These are phyloP conservation scores for Camponotus fellah DNA, from an alignment of 2,888 invertebrate genomes.

Conservation along the genomic window DNA sequence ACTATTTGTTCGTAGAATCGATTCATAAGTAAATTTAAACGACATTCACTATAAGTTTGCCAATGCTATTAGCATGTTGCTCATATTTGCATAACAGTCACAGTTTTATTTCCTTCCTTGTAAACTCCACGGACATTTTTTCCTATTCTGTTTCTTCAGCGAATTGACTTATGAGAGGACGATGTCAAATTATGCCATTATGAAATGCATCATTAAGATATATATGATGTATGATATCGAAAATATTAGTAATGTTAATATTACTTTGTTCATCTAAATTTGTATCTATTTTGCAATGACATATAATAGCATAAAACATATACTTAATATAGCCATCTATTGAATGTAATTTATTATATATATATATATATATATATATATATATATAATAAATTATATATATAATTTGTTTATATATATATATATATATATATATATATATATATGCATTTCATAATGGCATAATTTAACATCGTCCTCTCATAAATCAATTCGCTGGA, in stretches of 20 bases:
- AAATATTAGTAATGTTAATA: background rate
- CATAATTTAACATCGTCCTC: background rate
- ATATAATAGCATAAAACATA: background rate
- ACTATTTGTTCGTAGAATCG: conserved; percentile 1
- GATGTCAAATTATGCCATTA: background rate
- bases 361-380: background rate
- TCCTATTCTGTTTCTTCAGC: background rate
- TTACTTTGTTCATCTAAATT: background rate
- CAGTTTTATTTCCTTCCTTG: conserved; percentile 2
- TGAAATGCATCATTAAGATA: background rate
- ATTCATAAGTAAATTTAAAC: conserved; percentile 35
- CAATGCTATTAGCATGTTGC: conserved; percentile 55
- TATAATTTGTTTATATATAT: too few species aligned
- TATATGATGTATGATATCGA: background rate
- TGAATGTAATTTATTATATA: background rate
- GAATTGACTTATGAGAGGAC: background rate
- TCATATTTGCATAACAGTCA: conserved; percentile 41
- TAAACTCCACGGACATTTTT: conserved; percentile 3
- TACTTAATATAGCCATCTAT: background rate
- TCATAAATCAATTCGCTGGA: background rate
- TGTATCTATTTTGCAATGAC: background rate
- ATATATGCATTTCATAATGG: background rate
- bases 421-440: too few species aligned
- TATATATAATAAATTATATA: too few species aligned
- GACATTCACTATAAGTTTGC: conserved; percentile 32